Evolutionary conservation across 2,113 vertebrate genomes (phyloP).

Genomic region (Cinclus mexicanus): DNA sequence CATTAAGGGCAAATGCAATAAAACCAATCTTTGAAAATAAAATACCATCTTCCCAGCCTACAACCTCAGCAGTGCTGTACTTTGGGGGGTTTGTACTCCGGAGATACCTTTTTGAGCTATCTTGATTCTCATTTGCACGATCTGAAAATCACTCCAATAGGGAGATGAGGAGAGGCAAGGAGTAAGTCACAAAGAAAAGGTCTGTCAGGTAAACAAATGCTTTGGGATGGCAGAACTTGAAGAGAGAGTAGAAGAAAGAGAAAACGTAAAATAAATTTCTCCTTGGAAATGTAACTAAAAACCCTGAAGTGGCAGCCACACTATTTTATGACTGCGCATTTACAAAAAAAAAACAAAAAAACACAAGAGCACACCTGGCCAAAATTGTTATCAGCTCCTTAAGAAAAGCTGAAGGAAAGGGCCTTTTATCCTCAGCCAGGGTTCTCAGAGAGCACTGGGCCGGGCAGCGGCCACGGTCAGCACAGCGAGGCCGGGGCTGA

Average conservation of each 20-base stretch:
- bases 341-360: not conserved
- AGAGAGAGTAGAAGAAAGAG: not conserved
- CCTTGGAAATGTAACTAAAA: not conserved
- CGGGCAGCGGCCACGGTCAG: rapidly evolving
- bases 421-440: not conserved
- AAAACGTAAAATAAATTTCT: not conserved
- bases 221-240: not conserved
- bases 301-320: not conserved
- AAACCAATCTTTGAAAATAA: not conserved
- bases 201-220: not conserved
- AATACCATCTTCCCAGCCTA: not conserved
- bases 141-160: not conserved
- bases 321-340: not conserved
- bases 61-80: not conserved
- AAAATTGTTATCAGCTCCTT: not conserved
- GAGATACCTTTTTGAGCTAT: not conserved
- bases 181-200: not conserved
- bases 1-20: not conserved
- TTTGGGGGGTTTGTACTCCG: not conserved
- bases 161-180: not conserved
- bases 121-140: not conserved
- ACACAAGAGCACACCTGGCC: not conserved
- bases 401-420: not conserved
- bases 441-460: not conserved
- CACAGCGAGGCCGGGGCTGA: not conserved